Base-by-base conservation (phyloP, 53 echinoderm and acorn worm species). In the Apostichopus leukothele region DNA sequence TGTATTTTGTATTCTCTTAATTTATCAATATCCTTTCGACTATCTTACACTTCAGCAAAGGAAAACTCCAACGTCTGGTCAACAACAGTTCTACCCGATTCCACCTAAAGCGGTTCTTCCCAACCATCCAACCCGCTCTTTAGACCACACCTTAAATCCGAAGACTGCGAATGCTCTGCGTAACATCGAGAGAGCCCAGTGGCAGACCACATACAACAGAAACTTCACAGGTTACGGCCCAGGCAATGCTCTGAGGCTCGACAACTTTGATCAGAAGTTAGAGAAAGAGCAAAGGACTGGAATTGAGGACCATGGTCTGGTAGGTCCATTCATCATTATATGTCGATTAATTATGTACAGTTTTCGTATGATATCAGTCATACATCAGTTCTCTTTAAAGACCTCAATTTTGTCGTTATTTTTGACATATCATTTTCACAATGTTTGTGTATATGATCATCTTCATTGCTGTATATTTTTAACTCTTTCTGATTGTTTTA, bases 51-150 rank as follows among this genome's bases (percentile, higher is more conserved):
- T 73, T 50, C 92, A 98, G 98, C 91, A 95, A 76, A 92, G 90
- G 73, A 95, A 95, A 81, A 94, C 95, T 26, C 94, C 98, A 53
- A 93, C 93, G 52, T 73, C 91, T 26, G 98, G 98, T 4, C 93
- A 95, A 66, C 98, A 98, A 89, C 93, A 90, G 76, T 98, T 91
- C 90, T 98, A 98, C 85, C 98, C 98, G 8, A 94, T 94, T 79
- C 98, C 98, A 19, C 95, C 98, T 14, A 98, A 98, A 76, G 84
- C 95, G 10, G 98, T 98, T 76, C 83, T 98, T 76, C 98, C 98
- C 1, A 93, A 94, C 91, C 98, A 98, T 88, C 94, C 95, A 79
- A 92, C 98, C 5, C 88, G 98, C 39, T 88, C 91, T 19, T 92
- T 94, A 3, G 98, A 98, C 80, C 88, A 93, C 91, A 88, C 94